These are phyloP conservation scores for Crossocerus cetratus DNA, from an alignment of 2,888 invertebrate genomes.

Conservation along the genomic window DNA sequence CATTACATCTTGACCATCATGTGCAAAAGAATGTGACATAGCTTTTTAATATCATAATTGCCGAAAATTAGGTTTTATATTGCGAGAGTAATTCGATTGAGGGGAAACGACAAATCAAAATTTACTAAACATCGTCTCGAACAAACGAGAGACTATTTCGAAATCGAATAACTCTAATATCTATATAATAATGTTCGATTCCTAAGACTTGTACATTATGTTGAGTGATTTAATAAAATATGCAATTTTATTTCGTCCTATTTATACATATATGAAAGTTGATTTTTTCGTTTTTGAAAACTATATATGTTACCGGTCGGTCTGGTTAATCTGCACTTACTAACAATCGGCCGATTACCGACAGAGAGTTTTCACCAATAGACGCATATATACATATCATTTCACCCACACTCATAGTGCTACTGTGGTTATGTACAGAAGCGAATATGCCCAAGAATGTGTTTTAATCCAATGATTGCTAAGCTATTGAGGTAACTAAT, in stretches of 20 bases:
- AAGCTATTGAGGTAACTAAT: too few relatives aligned
- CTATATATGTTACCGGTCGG: not conserved
- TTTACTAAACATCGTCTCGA: slow-evolving; percentile 48
- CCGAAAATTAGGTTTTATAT: slow-evolving; percentile 67
- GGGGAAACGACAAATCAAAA: slow-evolving; percentile 51
- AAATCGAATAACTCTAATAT: slow-evolving; percentile 36
- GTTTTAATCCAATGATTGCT: too few relatives aligned
- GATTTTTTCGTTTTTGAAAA: not conserved
- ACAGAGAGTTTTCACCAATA: too few relatives aligned
- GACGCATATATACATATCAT: too few relatives aligned
- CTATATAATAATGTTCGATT: slow-evolving; percentile 46
- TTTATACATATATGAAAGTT: slow-evolving; percentile 25
- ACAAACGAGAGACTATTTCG: slow-evolving; percentile 45
- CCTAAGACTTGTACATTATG: slow-evolving; percentile 62
- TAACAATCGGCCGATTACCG: too few relatives aligned
- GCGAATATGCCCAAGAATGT: too few relatives aligned
- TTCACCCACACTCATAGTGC: too few relatives aligned
- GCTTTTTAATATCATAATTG: slow-evolving; percentile 44
- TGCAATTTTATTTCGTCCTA: slow-evolving; percentile 46
- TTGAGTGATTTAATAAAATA: slow-evolving; percentile 68
- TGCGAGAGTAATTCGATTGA: slow-evolving; percentile 41
- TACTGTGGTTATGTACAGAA: too few relatives aligned
- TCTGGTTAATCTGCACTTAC: not conserved
- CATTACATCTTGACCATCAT: slow-evolving; percentile 32
- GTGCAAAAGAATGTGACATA: slow-evolving; percentile 37